phyloP scores from a whole-genome alignment of 2,113 vertebrate genomes.

The Orthonyx spaldingii region DNA sequence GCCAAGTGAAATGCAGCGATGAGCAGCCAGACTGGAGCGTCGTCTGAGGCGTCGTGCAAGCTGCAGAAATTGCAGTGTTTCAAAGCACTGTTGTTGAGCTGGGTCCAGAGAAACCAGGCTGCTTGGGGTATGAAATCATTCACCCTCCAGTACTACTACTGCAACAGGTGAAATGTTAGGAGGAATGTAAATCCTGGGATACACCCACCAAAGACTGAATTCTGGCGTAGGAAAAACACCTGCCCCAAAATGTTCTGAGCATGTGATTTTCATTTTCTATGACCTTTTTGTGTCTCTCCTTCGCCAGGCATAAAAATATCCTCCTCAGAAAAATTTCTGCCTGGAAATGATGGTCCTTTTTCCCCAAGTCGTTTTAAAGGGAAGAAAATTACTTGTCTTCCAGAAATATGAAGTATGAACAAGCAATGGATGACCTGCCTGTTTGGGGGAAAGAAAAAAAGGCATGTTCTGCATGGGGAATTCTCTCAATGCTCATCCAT shows the following conservation, averaged over 20 bases:
- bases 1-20: conserved; percentile 53
- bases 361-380: background rate
- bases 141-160: background rate
- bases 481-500: background rate
- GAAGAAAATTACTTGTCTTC: background rate
- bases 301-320: conserved; percentile 49
- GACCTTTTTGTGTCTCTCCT: conserved; percentile 30
- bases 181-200: background rate
- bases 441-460: background rate
- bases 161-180: conserved; percentile 13
- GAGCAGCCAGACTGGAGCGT: background rate
- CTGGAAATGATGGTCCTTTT: conserved; percentile 45
- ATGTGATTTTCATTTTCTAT: conserved; percentile 53
- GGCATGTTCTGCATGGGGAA: background rate
- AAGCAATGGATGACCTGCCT: background rate
- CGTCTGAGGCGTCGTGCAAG: background rate
- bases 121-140: background rate
- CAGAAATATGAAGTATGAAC: background rate
- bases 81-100: background rate
- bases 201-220: background rate
- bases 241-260: conserved; percentile 63
- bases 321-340: conserved; percentile 30
- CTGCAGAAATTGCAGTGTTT: background rate
- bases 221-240: conserved; percentile 54
- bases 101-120: background rate